Conservation (phyloP, 92 coral and sea anemone species). For the Chrysogorgia sp. region DNA sequence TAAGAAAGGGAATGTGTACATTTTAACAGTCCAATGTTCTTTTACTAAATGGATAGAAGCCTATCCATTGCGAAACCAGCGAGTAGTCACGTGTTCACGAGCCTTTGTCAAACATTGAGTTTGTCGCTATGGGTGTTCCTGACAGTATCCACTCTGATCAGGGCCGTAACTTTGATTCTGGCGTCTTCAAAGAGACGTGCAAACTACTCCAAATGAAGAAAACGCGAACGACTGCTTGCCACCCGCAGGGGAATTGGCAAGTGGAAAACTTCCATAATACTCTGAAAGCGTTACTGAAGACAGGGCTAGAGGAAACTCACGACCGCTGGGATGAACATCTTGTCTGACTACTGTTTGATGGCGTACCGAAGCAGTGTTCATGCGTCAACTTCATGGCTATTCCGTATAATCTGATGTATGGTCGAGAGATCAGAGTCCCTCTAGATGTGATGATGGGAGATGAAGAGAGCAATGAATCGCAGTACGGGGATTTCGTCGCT, state of each 20-base stretch:
- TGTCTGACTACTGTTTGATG: constrained; percentile 52
- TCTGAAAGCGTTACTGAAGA: constrained; percentile 35
- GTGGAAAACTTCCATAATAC: constrained; percentile 40
- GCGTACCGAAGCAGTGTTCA: constrained; percentile 57
- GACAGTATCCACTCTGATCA: constrained; percentile 57
- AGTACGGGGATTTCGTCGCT: constrained; percentile 49
- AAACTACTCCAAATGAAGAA: constrained; percentile 51
- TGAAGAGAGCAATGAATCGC: constrained; percentile 24
- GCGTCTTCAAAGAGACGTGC: constrained; percentile 44
- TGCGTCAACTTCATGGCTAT: constrained; percentile 41
- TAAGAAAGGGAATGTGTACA: constrained; percentile 46
- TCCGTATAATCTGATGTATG: constrained; percentile 55
- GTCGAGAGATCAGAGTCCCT: constrained; percentile 53
- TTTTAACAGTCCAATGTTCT: constrained; percentile 47
- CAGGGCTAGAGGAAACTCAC: constrained; percentile 30
- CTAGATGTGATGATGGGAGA: constrained; percentile 59
- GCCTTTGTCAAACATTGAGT: constrained; percentile 58
- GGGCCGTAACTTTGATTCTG: constrained; percentile 64
- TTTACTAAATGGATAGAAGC: constrained; percentile 71
- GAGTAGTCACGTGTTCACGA: constrained; percentile 55
- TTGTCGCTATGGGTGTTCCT: constrained; percentile 53
- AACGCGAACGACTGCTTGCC: constrained; percentile 51
- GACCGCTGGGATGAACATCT: constrained; percentile 59
- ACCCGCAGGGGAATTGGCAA: constrained; percentile 60
- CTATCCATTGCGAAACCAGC: constrained; percentile 46